Base-by-base conservation (phyloP, 2,113 vertebrate species). In the Irena cyanogastra region DNA sequence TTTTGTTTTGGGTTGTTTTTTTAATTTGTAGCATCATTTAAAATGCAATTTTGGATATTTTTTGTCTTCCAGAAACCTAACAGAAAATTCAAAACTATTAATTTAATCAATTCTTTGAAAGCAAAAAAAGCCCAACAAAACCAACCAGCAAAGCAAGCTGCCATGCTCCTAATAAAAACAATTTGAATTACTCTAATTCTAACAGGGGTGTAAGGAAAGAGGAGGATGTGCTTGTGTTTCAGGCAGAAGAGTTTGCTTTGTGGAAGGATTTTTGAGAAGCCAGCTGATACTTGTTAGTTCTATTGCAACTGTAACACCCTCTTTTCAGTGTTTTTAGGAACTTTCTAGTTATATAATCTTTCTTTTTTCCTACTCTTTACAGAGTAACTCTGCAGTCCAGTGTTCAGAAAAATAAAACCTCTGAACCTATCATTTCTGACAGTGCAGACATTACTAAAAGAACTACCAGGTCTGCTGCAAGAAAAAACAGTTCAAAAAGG, bases 341-440 rank as follows among this genome's bases (percentile, higher is more conserved):
- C 42, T 89, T 94, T 95, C 93, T 92, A 74, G 86, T 95, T 96
- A 86, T 92, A 74, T 98, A 96, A 98, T 97, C 82, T 94, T 94
- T 91, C 78, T 97, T 96, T 96, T 98, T 97, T 97, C 95, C 95
- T 95, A 80, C 97, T 96, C 72, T 98, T 98, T 98, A 89, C 98
- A 98, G 98, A 97, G 98, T 98, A 97, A 98, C 99, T 97, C 97
- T 99, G 91, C 99, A 99, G 96, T 97, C 98, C 97, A 98, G 98
- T 96, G 97, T 98, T 98, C 98, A 99, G 97, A 98, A 98, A 97
- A 98, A 97, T 97, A 99, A 98, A 97, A 97, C 97, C 81, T 94
- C 98, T 97, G 98, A 98, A 98, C 97, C 98, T 97, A 97, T 97
- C 97, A 97, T 98, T 97, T 98, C 98, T 96, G 98, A 98, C 95